Evolutionary conservation across 1,140 invertebrate genomes (phyloP), one percentile per base, ranked within the genome.

Genomic region (Geopemphigus sp.): DNA sequence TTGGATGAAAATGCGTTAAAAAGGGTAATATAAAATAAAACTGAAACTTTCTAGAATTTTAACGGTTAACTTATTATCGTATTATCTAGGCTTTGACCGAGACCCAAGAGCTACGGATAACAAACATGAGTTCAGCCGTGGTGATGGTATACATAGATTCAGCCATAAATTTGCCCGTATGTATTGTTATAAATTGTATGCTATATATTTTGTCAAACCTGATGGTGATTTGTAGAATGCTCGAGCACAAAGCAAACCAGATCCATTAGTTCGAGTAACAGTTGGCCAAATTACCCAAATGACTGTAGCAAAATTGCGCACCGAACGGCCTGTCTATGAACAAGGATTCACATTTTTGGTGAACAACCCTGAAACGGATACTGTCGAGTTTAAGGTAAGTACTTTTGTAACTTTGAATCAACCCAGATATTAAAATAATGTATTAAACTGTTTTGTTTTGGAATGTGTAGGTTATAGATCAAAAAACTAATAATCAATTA

Each of bases 331-430:
- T 22, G 89, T 92, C 76, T 90, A 88, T 87, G 92, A 94, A 84
- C 90, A 92, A 86, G 95, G 93, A 19, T 96, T 96, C 84, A 92
- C 94, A 1, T 97, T 97, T 87, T 89, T 98, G 6, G 91, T 98
- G 10, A 89, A 90, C 80, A 95, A 97, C 87, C 96, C 95, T 0
- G 91, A 95, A 84, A 92, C 93, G 70, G 93, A 96, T 83, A 90
- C 91, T 50, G 84, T 98, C 4, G 90, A 93, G 81, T 86, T 95
- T 29, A 91, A 91, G 87, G 92, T 92, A 86, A 81, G 82, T 81
- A 22, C 47, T 50, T 50, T 17, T 5, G 1, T 82, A 14, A 26
- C 80, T n/a, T n/a, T n/a, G n/a, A n/a, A n/a, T n/a, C n/a, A n/a
- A n/a, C n/a, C n/a, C n/a, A n/a, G n/a, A n/a, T n/a, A n/a, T n/a